Evolutionary conservation across 2,888 invertebrate genomes (phyloP), one percentile per base, ranked within the genome.

Genomic region (Harpalus rubripes): DNA sequence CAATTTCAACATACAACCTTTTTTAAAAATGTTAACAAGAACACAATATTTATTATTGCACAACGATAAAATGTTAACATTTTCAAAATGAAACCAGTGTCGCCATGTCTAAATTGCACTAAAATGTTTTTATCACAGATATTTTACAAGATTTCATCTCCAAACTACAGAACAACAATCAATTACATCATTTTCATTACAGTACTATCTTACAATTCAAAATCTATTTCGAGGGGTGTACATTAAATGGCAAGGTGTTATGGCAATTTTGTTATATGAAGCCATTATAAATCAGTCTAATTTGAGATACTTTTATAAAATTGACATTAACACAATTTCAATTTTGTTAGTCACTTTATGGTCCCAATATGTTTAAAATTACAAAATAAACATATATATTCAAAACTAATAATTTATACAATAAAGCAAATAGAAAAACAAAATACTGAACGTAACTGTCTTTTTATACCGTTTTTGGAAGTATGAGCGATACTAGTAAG

Each of bases 1-100:
- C 68, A 68, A 68, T 68, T 68, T 68, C 41, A 68, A 68, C 63
- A 68, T 41, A 68, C 39, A 74, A 74, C 72, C 52, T 74, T 74
- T 74, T 74, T 41, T 44, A 44, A 74, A 22, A 74, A 74, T 74
- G 72, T 74, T 74, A 74, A 74, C 72, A 74, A 18, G 2, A 61
- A 68, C 18, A 44, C 72, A 74, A 68, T 68, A 68, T 44, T 74
- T 7, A 39, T 68, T 68, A 74, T 74, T 74, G 72, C 72, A 72
- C 72, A 72, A 68, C 39, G 1, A 39, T 15, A 68, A 15, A 68
- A 68, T 68, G 68, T 68, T 68, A 68, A 68, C 68, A 68, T 68
- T 68, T 68, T 68, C 39, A 68, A 68, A 68, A 68, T 68, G 68
- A 39, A 39, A 39, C 68, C 68, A 15, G 7, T 32, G 32, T 65